Base-by-base conservation (phyloP, 2,888 invertebrate species). In the Synergus gifuensis region DNA sequence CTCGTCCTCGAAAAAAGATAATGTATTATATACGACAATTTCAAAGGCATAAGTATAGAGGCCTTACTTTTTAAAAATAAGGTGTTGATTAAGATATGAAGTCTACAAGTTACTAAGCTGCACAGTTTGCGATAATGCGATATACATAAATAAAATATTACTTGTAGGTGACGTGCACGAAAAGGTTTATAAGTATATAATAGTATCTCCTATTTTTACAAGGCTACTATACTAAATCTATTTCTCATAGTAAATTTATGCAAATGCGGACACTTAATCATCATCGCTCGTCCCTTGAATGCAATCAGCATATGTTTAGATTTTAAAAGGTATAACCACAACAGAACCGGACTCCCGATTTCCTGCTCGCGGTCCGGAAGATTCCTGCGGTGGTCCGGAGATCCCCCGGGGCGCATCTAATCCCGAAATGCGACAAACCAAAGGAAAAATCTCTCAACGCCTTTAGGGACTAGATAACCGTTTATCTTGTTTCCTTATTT, bases 381-480 rank as follows among this genome's bases (percentile, higher is more conserved):
- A 28, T 28, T 28, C 22, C 22, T 28, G 42, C 63, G 49, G 22
- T 36, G 66, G 18, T 58, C 42, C 18, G 36, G 4, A 40, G 18
- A 9, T 67, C 64, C 46, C 28, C 49, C 12, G 16, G 22, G 36
- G 58, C 44, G 62, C 49, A 16, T 58, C n/a, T 5, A 58, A 46
- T 69, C 18, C 42, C 28, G 58, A 73, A 78, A 76, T 67, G 62
- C 22, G 76, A 64, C n/a, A 49, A 73, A 16, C 14, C 7, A 22
- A 16, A 9, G 49, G 28, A 54, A 54, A 36, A 73, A 16, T 54
- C 16, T 22, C 8, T 36, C 49, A 16, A 16, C 36, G 11, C 46
- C 62, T 62, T 18, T 14, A 62, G 36, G 14, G 36, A n/a, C 44
- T 16, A 36, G 4, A 46, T 42, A 36, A 46, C 46, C n/a, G 36